A percentile compares a stretch with the other conserved stretches of the same genome.
phyloP scores from a whole-genome alignment of 2,888 invertebrate genomes.

The Mythimna vitellina region DNA sequence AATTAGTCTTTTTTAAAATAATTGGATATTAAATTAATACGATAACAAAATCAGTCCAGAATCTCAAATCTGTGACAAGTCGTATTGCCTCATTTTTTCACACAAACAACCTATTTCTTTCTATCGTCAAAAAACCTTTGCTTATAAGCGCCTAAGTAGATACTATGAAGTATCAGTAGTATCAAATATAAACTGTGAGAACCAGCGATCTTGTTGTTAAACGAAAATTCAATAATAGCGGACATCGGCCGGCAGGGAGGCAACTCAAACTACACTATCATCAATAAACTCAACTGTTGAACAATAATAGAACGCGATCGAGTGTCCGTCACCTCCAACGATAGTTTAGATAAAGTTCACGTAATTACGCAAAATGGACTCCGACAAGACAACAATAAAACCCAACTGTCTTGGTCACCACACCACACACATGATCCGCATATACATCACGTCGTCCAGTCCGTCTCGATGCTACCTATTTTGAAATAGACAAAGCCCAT shows the following conservation, averaged over 20 bases:
- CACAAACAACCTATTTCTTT: not conserved
- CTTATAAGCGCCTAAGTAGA: not conserved
- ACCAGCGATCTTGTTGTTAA: conserved; percentile 63
- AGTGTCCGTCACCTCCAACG: conserved; percentile 57
- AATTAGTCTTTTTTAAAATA: not conserved
- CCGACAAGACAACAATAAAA: conserved; percentile 59
- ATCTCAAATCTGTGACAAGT: not conserved
- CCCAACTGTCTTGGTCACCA: conserved; percentile 64
- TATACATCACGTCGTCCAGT: conserved; percentile 57
- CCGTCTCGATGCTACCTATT: conserved; percentile 63
- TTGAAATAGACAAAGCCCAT: conserved; percentile 81
- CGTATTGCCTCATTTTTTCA: not conserved
- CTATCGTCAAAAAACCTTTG: not conserved
- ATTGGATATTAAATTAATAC: not conserved
- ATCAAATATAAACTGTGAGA: conserved; percentile 19
- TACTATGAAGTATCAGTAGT: not conserved
- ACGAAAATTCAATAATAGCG: conserved; percentile 72
- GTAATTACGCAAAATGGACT: conserved; percentile 65
- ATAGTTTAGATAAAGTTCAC: conserved; percentile 68
- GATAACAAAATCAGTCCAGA: not conserved
- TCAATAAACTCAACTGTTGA: conserved; percentile 67
- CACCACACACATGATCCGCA: conserved; percentile 71
- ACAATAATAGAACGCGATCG: conserved; percentile 66
- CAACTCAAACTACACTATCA: conserved; percentile 69
- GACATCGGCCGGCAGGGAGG: conserved; percentile 60